Evolutionary conservation across 2,888 invertebrate species (phyloP).

Genomic region (Epirrita christyi): DNA sequence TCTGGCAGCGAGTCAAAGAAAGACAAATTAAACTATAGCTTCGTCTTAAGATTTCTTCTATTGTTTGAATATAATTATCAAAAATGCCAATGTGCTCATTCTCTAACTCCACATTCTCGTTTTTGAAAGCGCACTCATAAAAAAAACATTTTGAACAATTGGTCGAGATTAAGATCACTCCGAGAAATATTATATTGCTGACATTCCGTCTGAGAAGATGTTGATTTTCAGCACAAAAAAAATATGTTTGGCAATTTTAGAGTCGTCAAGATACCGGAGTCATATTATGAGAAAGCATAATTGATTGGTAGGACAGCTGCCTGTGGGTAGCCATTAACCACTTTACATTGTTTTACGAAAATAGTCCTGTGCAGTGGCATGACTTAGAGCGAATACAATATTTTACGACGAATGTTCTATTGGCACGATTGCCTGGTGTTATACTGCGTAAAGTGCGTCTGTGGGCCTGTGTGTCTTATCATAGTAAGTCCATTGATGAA

Average conservation of each 20-base stretch:
- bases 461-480: background rate
- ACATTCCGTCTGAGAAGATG: slow-evolving; percentile 74
- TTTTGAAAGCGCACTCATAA: slow-evolving; percentile 66
- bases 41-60: slow-evolving; percentile 63
- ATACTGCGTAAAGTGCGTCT: background rate
- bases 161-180: slow-evolving; percentile 74
- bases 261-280: slow-evolving; percentile 69
- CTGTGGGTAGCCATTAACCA: slow-evolving; percentile 59
- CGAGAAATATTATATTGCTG: slow-evolving; percentile 80
- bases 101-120: slow-evolving; percentile 50
- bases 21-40: slow-evolving; percentile 72
- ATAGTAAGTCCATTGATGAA: background rate
- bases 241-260: slow-evolving; percentile 75
- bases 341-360: slow-evolving; percentile 61
- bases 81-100: slow-evolving; percentile 55
- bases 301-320: slow-evolving; percentile 78
- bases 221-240: slow-evolving; percentile 78
- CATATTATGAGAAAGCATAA: slow-evolving; percentile 74
- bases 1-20: slow-evolving; percentile 76
- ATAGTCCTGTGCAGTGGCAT: slow-evolving; percentile 38
- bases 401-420: slow-evolving; percentile 20
- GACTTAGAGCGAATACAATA: slow-evolving; percentile 24
- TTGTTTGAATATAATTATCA: slow-evolving; percentile 70
- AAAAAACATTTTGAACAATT: slow-evolving; percentile 74
- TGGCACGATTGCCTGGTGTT: slow-evolving; percentile 11